Conservation (phyloP, 2,888 invertebrate genomes). For the Aquatica leii region DNA sequence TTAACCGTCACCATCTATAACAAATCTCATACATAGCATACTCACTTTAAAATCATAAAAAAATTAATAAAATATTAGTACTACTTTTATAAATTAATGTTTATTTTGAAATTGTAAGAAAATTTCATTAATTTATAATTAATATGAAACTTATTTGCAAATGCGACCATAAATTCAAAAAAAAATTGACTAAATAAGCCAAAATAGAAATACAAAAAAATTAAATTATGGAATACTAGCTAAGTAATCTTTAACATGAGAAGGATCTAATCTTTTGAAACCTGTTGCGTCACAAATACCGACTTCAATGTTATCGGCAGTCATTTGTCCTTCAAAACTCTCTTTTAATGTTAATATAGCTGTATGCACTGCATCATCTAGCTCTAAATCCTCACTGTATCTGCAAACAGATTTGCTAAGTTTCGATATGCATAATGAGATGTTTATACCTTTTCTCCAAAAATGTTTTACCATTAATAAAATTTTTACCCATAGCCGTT, state of each 20-base stretch:
- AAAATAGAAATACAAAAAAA: conserved; percentile 2
- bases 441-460: conserved; percentile 85
- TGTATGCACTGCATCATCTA: conserved; percentile 99
- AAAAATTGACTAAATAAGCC: too few relatives aligned
- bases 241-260: conserved; percentile 96
- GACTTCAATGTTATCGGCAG: conserved; percentile 98
- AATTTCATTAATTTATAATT: too few relatives aligned
- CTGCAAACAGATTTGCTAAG: conserved; percentile 58
- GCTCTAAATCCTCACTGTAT: conserved; percentile 93
- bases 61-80: too few relatives aligned
- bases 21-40: too few relatives aligned
- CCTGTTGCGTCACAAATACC: conserved; percentile 94
- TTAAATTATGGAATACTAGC: conserved; percentile 79
- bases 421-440: background rate
- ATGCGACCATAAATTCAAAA: too few relatives aligned
- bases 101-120: too few relatives aligned
- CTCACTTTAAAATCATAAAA: too few relatives aligned
- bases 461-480: conserved; percentile 97
- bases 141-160: too few relatives aligned
- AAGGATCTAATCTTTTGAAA: conserved; percentile 88
- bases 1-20: too few relatives aligned
- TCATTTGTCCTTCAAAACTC: conserved; percentile 99
- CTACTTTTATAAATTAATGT: too few relatives aligned
- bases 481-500: conserved; percentile 99
- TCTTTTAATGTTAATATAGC: conserved; percentile 98